phyloP scores from a whole-genome alignment of 2,113 vertebrate genomes.

The Panurus biarmicus region DNA sequence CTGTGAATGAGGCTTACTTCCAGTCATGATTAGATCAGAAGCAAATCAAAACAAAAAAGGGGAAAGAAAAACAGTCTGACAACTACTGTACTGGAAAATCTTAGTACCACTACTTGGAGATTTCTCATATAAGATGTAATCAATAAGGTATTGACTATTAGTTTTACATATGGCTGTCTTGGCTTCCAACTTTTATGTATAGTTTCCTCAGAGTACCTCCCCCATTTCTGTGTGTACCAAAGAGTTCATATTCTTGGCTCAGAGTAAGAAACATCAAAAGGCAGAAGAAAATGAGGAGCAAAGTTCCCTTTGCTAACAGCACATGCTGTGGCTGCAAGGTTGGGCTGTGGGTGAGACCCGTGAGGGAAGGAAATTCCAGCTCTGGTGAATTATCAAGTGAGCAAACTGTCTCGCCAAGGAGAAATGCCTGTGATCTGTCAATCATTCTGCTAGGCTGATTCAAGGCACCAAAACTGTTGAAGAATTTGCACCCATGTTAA shows the following conservation, averaged over 20 bases:
- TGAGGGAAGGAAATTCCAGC: conserved; percentile 24
- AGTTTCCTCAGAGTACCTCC: not conserved
- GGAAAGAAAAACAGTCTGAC: not conserved
- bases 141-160: not conserved
- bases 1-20: not conserved
- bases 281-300: not conserved
- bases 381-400: not conserved
- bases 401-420: not conserved
- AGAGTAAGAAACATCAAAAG: conserved; percentile 1
- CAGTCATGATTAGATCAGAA: not conserved
- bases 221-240: not conserved
- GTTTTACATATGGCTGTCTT: not conserved
- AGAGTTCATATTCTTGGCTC: not conserved
- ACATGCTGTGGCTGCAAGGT: not conserved
- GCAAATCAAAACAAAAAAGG: not conserved
- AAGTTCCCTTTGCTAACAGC: not conserved
- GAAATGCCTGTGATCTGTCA: not conserved
- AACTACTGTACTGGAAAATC: not conserved
- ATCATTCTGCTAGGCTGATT: not conserved
- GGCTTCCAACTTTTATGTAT: not conserved
- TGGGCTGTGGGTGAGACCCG: not conserved
- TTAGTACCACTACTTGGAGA: not conserved
- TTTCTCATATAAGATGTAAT: not conserved
- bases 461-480: not conserved
- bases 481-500: not conserved